Conservation (phyloP, 2,113 vertebrate species). For the Psammodynastes pulverulentus region DNA sequence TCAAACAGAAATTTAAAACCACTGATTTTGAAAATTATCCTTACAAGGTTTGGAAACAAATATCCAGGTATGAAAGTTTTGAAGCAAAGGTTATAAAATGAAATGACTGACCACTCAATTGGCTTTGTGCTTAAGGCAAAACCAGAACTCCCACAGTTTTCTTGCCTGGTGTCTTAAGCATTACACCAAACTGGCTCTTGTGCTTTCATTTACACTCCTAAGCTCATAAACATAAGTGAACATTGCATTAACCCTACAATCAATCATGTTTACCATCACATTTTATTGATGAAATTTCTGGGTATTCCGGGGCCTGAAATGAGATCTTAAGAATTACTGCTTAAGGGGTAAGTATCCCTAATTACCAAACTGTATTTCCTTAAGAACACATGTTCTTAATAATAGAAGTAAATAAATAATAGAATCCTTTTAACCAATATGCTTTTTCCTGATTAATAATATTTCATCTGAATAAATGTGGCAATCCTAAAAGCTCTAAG, state of each 20-base stretch:
- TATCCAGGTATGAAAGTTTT: not conserved
- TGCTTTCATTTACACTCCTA: not conserved
- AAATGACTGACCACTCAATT: not conserved
- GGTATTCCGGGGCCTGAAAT: not conserved
- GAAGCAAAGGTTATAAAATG: not conserved
- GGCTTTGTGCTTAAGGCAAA: not conserved
- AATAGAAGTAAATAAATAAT: not conserved
- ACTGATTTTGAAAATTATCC: not conserved
- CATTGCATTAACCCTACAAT: not conserved
- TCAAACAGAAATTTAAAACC: not conserved
- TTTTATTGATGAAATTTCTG: not conserved
- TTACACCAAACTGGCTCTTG: not conserved
- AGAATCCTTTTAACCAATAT: not conserved
- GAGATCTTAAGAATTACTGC: not conserved
- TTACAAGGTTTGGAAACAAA: not conserved
- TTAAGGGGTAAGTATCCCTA: not conserved
- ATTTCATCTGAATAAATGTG: not conserved
- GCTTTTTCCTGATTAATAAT: not conserved
- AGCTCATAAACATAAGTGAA: not conserved
- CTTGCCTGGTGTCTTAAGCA: not conserved
- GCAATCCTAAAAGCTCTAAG: not conserved
- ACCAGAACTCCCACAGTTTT: not conserved
- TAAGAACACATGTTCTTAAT: not conserved
- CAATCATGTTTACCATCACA: not conserved
- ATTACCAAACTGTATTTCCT: not conserved